Evolutionary conservation across 2,888 invertebrate genomes (phyloP).

Genomic region (Xiphydria camelus): DNA sequence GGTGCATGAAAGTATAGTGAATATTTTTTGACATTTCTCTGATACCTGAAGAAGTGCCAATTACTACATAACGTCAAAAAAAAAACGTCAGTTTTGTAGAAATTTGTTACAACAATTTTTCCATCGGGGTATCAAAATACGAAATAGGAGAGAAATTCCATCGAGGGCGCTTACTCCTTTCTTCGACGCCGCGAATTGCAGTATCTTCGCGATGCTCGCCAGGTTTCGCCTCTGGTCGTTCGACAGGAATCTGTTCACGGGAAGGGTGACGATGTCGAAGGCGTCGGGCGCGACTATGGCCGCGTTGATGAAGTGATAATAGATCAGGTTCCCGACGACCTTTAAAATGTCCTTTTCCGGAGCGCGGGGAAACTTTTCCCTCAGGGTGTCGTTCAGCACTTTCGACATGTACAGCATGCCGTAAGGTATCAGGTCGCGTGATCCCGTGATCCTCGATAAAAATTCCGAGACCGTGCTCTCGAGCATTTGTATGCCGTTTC

Average conservation of each 20-base stretch:
- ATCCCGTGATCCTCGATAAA: constrained; percentile 67
- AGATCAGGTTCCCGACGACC: constrained; percentile 77
- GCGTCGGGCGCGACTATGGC: constrained; percentile 80
- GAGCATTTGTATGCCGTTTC: constrained; percentile 64
- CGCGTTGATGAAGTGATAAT: constrained; percentile 77
- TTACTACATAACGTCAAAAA: no score
- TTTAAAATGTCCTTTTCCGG: constrained; percentile 76
- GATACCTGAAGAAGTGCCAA: no score
- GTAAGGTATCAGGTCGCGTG: constrained; percentile 70
- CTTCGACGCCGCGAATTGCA: constrained; percentile 79
- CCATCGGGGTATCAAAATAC: no score
- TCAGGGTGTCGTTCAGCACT: constrained; percentile 67
- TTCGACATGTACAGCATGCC: constrained; percentile 77
- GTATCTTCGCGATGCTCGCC: constrained; percentile 76
- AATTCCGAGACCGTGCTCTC: constrained; percentile 68
- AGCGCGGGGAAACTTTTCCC: constrained; percentile 69
- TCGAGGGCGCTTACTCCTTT: constrained; percentile 67
- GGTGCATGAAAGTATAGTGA: neutral
- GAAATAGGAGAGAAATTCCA: constrained; percentile 1
- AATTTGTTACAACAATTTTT: no score
- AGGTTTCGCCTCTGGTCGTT: constrained; percentile 75
- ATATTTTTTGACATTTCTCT: no score
- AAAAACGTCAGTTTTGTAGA: no score
- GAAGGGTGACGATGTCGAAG: constrained; percentile 72
- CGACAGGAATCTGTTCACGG: constrained; percentile 67